Evolutionary conservation across 2,113 vertebrate species (phyloP), one percentile per base, ranked within the genome.

Genomic region (Hippocampus mohnikei): DNA sequence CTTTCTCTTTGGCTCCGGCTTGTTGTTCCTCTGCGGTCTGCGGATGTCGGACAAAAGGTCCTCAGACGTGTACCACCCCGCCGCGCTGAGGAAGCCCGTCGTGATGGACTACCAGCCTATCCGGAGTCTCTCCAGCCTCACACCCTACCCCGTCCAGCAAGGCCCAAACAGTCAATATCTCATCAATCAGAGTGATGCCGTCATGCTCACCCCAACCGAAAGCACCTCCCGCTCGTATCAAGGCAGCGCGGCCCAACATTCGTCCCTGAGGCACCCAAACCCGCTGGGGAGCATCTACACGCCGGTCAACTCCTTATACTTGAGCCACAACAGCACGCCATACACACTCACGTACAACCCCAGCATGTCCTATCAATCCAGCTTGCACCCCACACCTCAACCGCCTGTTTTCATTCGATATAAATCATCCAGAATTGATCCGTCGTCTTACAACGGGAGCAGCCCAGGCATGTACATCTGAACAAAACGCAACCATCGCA

Each of bases 1-100:
- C 7, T 66, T 93, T 53, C 90, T 94, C n/a, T 88, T 92, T 0
- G 77, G 81, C 8, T 92, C 91, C 1, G 88, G 84, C 0, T 53
- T 90, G 69, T 58, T 92, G 67, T 90, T 94, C 1, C 29, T 92
- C 29, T 91, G 88, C 20, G 77, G 87, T 9, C 86, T 66, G 4
- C 21, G 77, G 0, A 82, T 82, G 18, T 52, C 15, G 18, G 65
- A 86, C 8, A 75, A 84, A 20, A 79, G 52, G 13, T 82, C 83
- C 0, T 82, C 83, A 10, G 75, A 84, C 1, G 1, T 82, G 1
- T 80, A 86, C 62, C 82, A 72, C 0, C 83, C 77, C 20, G 46
- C 41, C 33, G 13, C 15, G 1, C 11, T 56, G 2, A 71, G 59
- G 0, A 80, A 25, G 5, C 69, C 64, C 1, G 15, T 25, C 12